Evolutionary conservation across 2,888 invertebrate species (phyloP).

Genomic region (Spilarctia lutea): DNA sequence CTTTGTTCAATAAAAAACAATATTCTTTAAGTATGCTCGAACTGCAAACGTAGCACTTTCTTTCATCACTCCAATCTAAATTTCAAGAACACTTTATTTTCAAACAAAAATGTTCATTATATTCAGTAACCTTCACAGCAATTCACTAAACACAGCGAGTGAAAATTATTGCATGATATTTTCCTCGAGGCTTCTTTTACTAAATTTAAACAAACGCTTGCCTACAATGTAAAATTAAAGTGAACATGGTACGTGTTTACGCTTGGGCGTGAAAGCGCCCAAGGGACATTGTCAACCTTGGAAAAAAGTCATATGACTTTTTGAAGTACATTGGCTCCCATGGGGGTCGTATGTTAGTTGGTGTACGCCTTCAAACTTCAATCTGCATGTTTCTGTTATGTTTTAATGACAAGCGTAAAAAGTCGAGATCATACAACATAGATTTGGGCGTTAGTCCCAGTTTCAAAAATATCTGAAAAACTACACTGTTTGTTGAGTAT

Average conservation of each 20-base stretch:
- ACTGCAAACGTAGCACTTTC: no score
- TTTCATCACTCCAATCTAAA: neutral
- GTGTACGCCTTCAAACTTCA: conserved; percentile 14
- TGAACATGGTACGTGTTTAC: conserved; percentile 44
- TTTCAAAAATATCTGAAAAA: neutral
- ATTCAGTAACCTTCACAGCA: neutral
- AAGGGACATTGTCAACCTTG: conserved; percentile 33
- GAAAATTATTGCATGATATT: neutral
- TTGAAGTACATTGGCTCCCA: conserved; percentile 27
- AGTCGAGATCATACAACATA: neutral
- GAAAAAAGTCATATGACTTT: conserved; percentile 37
- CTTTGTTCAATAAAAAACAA: no score
- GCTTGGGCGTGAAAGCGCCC: conserved; percentile 36
- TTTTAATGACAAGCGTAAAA: neutral
- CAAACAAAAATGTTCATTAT: neutral
- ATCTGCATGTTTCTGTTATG: neutral
- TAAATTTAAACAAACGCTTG: conserved; percentile 18
- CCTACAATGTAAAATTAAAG: conserved; percentile 38
- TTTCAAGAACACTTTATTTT: neutral
- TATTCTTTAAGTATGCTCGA: no score
- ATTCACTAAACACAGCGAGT: neutral
- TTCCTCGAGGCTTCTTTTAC: neutral
- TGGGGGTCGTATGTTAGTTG: conserved; percentile 8
- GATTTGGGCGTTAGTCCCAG: neutral
- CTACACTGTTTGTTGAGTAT: neutral